Base-by-base conservation (phyloP, 1,140 invertebrate genomes). In the Grapholita molesta region DNA sequence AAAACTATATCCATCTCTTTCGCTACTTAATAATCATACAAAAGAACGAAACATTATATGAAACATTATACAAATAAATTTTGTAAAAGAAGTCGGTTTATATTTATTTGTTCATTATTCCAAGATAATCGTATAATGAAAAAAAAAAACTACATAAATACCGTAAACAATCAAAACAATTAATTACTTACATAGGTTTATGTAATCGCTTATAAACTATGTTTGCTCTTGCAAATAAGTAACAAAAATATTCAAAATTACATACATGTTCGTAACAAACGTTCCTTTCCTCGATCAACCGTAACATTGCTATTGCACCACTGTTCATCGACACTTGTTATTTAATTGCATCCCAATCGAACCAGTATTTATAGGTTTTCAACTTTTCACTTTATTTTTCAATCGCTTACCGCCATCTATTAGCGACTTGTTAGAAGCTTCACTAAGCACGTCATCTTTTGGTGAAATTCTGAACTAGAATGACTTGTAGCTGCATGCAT, bases 191-290 rank as follows among this genome's bases (percentile, higher is more conserved):
- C 15, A 23, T 18, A 68, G 2, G 11, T 48, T 55, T 52, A 70
- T 42, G 25, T 55, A 28, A 28, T 55, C 21, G n/a, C n/a, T n/a
- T 12, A 57, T n/a, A 38, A n/a, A n/a, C n/a, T n/a, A n/a, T n/a
- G 28, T 30, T 3, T 3, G 28, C 3, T 21, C 3, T 48, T 42
- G 6, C 12, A 48, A 48, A 21, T 21, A 28, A 30, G 6, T 52
- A 18, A 12, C 4, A 24, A n/a, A 42, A 48, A 0, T 21, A 52
- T 24, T 23, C 7, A 67, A 28, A 15, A 67, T 24, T 70, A 71
- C 72, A n/a, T 69, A 74, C 72, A 74, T 74, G 70, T 67, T 71
- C 38, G 67, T 70, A 71, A 15, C 70, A 61, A 25, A 70, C 73
- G 70, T 75, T 75, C 18, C 33, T 67, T 25, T 67, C 53, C 64